Percentiles rank a stretch among this genome's conserved stretches.
Conservation (phyloP, 2,113 vertebrate genomes). For the Merops nubicus region DNA sequence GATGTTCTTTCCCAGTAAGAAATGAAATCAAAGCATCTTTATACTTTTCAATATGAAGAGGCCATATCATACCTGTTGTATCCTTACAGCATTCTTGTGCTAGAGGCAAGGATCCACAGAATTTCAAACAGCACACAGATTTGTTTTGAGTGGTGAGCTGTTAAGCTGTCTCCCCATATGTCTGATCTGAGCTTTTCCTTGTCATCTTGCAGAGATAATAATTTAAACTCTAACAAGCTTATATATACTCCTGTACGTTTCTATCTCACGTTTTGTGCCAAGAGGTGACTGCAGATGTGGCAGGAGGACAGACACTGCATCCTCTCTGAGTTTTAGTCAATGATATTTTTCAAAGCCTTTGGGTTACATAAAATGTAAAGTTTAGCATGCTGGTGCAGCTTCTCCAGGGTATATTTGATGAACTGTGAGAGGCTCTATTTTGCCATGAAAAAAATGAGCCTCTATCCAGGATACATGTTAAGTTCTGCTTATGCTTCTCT, state of each 20-base stretch:
- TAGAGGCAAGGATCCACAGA: neutral
- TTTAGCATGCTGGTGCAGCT: neutral
- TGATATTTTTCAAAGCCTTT: neutral
- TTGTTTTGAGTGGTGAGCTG: neutral
- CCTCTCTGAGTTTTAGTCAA: neutral
- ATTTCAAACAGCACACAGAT: neutral
- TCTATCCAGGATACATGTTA: neutral
- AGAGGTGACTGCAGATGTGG: neutral
- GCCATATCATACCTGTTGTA: neutral
- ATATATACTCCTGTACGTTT: neutral
- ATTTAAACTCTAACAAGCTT: neutral
- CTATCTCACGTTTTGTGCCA: neutral
- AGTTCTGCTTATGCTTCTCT: neutral
- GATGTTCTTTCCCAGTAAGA: slow-evolving; percentile 25
- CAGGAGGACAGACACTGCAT: neutral
- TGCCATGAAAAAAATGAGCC: neutral
- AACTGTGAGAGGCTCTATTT: neutral
- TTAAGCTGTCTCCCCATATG: neutral
- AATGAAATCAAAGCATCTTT: neutral
- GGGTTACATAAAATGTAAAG: neutral
- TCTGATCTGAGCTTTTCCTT: neutral
- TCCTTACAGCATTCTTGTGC: neutral
- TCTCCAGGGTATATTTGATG: neutral
- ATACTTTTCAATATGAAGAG: neutral
- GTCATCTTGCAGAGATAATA: neutral